Base-by-base conservation (phyloP, 92 coral and sea anemone genomes). In the Porites rus region DNA sequence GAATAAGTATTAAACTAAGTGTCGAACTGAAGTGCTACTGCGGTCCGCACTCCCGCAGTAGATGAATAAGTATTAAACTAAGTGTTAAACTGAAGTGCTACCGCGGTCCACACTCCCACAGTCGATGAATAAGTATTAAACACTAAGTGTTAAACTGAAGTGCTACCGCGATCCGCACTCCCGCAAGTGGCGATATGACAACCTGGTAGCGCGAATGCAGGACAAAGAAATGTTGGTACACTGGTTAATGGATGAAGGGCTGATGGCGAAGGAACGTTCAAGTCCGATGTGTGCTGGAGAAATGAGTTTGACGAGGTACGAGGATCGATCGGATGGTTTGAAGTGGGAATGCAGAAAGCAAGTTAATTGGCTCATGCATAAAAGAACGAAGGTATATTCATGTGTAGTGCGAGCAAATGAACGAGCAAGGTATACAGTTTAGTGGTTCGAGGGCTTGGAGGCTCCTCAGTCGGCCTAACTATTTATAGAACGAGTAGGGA, bases 321-420 rank as follows among this genome's bases (percentile, higher is more conserved):
- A 83, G 71, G 92, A 89, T 72, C 83, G 78, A 28, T 28, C 31
- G 31, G 31, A 28, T 28, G 31, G 31, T 28, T 28, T 28, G 31
- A 28, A 28, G 31, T 88, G 91, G 94, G 89, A 91, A 80, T 91
- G 92, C 72, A 78, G 84, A 60, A 81, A 72, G 69, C 84, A 79
- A 77, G 63, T 69, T 16, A 77, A 72, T 14, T 59, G 86, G 50
- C 82, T 89, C 62, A 75, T 83, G 82, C 91, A 87, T 77, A 85
- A 65, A 72, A 88, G n/a, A n/a, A n/a, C 75, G 62, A 92, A 92
- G 75, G 53, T 58, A 56, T 84, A n/a, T n/a, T n/a, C n/a, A n/a
- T 90, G 53, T 73, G 88, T 51, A 79, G 92, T 80, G 86, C 89
- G 75, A 90, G 90, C 59, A 89, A 87, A 59, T 92, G 95, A 91